Percentiles rank a stretch among this genome's conserved stretches.
These are phyloP conservation scores for Azorinus chamasolen DNA, from an alignment of 2,888 invertebrate species.

Conservation along the genomic window DNA sequence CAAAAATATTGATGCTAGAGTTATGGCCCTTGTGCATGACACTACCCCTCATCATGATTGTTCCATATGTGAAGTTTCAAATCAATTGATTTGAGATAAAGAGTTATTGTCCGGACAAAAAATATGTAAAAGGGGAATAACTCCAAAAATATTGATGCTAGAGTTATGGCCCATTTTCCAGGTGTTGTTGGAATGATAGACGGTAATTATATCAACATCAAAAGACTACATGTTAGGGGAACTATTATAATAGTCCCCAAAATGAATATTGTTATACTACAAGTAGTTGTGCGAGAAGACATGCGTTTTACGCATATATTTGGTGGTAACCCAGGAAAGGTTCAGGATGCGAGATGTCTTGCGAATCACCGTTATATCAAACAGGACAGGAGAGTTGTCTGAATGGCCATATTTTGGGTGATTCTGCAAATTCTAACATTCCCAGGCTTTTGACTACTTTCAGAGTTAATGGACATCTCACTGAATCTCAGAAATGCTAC, in stretches of 20 bases:
- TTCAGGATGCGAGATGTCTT: slow-evolving; percentile 32
- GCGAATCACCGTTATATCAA: slow-evolving; percentile 18
- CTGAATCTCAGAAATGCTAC: slow-evolving; percentile 2
- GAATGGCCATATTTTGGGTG: slow-evolving; percentile 33
- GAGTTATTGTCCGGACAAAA: no score
- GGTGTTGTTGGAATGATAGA: slow-evolving; percentile 27
- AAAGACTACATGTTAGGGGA: slow-evolving; percentile 7
- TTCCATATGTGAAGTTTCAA: no score
- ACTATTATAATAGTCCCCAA: slow-evolving; percentile 34
- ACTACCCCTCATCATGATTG: no score
- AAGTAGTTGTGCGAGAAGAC: slow-evolving; percentile 24
- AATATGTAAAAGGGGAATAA: no score
- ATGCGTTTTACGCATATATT: slow-evolving; percentile 29
- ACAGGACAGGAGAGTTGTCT: no score
- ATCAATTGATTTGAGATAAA: no score
- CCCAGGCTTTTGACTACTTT: slow-evolving; percentile 28
- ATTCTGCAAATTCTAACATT: slow-evolving; percentile 29
- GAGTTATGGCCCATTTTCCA: no score
- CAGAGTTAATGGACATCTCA: slow-evolving; percentile 36
- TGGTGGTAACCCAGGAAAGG: slow-evolving; percentile 33
- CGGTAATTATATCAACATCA: slow-evolving; percentile 30
- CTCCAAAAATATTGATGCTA: no score
- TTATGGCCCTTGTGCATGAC: no score
- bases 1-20: no score
- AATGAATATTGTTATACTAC: slow-evolving; percentile 26